A percentile compares a stretch with the other conserved stretches of the same genome.
Evolutionary conservation across 2,888 invertebrate species (phyloP).

Genomic region (Eupeodes latifasciatus): DNA sequence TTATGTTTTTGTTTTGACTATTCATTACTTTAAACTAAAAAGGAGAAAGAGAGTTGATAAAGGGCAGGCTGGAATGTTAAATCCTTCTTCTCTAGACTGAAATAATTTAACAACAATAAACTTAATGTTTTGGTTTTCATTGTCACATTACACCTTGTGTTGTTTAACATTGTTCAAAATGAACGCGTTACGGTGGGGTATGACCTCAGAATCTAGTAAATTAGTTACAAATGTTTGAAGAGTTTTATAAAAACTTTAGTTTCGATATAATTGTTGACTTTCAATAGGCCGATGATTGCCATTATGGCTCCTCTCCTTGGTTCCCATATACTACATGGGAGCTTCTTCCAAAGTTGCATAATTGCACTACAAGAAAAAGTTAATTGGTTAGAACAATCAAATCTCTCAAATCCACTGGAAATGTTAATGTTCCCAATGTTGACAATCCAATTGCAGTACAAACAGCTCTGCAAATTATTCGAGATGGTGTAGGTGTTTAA

Average conservation of each 20-base stretch:
- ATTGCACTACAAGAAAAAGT: neutral
- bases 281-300: no score
- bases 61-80: neutral
- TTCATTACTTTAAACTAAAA: neutral
- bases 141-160: slow-evolving; percentile 51
- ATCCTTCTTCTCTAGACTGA: slow-evolving; percentile 33
- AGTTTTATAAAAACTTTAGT: no score
- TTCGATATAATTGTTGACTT: no score
- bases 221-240: no score
- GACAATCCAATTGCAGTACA: neutral
- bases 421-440: slow-evolving; percentile 1
- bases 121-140: slow-evolving; percentile 49
- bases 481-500: slow-evolving; percentile 3
- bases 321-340: no score
- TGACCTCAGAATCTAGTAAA: no score
- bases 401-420: slow-evolving; percentile 8
- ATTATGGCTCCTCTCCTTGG: no score
- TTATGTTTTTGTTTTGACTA: slow-evolving; percentile 12
- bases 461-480: slow-evolving; percentile 1
- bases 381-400: neutral
- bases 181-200: no score
- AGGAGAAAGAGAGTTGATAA: neutral
- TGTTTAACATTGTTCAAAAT: no score
- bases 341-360: neutral
- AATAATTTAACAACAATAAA: slow-evolving; percentile 38